Conservation (phyloP, 2,113 vertebrate genomes). For the Triplophysa rosa region DNA sequence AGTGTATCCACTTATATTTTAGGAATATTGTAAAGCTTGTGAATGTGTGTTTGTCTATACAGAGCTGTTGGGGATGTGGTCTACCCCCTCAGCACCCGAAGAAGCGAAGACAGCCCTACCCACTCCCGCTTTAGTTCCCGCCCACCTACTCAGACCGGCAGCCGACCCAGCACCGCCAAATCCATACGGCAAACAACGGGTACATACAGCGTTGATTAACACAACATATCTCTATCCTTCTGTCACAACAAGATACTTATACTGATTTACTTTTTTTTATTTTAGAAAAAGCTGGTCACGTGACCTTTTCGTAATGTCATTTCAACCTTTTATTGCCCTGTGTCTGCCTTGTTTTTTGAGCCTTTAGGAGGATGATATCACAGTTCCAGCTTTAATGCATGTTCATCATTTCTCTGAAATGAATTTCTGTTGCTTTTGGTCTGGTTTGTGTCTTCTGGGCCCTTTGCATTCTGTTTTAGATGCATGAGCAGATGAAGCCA, state of each 20-base stretch:
- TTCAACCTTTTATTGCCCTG: neutral
- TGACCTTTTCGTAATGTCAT: too few species aligned
- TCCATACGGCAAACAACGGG: slow-evolving; percentile 68
- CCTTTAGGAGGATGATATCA: neutral
- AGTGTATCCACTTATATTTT: too few species aligned
- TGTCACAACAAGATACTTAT: neutral
- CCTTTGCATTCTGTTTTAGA: slow-evolving; percentile 8
- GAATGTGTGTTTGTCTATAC: slow-evolving; percentile 41
- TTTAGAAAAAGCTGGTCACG: neutral
- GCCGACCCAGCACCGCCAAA: slow-evolving; percentile 68
- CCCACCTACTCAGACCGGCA: slow-evolving; percentile 66
- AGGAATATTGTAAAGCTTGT: neutral
- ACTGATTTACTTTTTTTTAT: neutral
- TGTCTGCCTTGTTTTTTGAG: neutral
- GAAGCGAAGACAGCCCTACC: slow-evolving; percentile 59
- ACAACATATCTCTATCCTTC: neutral
- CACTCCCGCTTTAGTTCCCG: slow-evolving; percentile 55
- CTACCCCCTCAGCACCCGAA: slow-evolving; percentile 41
- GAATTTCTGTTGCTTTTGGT: slow-evolving; percentile 40
- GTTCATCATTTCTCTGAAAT: neutral
- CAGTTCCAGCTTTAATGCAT: slow-evolving; percentile 8
- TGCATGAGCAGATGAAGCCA: slow-evolving; percentile 4
- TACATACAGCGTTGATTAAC: slow-evolving; percentile 60
- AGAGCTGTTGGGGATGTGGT: slow-evolving; percentile 58
- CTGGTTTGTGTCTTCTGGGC: neutral